Conservation (phyloP, 2,888 invertebrate species). For the Pherbina coryleti region DNA sequence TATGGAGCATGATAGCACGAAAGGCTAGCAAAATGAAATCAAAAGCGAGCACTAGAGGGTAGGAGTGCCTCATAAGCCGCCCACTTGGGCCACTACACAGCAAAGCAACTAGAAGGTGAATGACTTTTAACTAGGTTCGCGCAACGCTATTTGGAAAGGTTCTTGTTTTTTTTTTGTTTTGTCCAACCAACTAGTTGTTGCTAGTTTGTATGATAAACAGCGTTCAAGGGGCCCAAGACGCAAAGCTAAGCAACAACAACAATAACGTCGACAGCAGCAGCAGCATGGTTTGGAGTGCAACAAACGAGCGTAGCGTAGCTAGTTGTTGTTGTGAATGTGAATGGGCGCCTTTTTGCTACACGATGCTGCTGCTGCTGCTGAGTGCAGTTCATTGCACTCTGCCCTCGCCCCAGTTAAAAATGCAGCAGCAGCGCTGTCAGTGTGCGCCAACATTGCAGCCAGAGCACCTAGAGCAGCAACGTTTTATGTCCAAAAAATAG, state of each 20-base stretch:
- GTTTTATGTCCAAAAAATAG: not conserved
- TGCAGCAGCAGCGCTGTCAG: conserved; percentile 47
- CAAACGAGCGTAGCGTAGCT: not conserved
- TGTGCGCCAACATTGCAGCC: conserved; percentile 30
- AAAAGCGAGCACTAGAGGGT: conserved; percentile 49
- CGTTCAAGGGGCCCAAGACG: conserved; percentile 3
- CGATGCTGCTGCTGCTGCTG: conserved; percentile 41
- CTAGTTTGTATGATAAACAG: conserved; percentile 37
- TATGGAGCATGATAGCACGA: conserved; percentile 1
- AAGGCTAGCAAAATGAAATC: conserved; percentile 54
- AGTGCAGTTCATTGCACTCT: conserved; percentile 68
- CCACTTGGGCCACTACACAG: not conserved
- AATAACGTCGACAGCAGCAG: not conserved
- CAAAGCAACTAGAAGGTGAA: conserved; percentile 50
- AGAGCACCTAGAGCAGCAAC: conserved; percentile 27
- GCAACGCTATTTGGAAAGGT: not conserved
- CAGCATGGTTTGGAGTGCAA: not conserved
- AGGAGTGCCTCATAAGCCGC: not conserved
- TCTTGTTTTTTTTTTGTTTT: conserved; percentile 9
- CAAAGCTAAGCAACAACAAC: not conserved
- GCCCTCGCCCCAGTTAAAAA: conserved; percentile 67
- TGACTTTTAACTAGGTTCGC: conserved; percentile 60
- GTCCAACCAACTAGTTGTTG: not conserved
- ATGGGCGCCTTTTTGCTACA: conserved; percentile 41
- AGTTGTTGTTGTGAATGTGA: conserved; percentile 54